A percentile compares a stretch with the other conserved stretches of the same genome.
Evolutionary conservation across 2,113 vertebrate genomes (phyloP).

Genomic region (Silurus meridionalis): DNA sequence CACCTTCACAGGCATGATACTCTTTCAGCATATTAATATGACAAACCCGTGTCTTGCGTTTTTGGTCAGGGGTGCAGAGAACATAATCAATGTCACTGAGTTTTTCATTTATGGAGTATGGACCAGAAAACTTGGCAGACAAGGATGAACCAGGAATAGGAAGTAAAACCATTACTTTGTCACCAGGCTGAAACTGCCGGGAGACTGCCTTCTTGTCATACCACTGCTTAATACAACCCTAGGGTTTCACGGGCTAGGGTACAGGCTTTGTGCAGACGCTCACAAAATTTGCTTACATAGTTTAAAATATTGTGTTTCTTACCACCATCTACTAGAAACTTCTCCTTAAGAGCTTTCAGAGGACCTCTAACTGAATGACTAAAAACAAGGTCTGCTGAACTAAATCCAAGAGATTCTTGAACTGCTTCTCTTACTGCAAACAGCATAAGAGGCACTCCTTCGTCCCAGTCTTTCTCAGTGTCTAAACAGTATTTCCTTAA

Average conservation of each 20-base stretch:
- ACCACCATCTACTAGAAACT: background rate
- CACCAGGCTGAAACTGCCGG: background rate
- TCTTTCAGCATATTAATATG: too few relatives aligned
- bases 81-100: constrained; percentile 10
- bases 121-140: constrained; percentile 5
- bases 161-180: background rate
- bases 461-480: too few relatives aligned
- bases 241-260: background rate
- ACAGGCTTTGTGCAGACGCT: background rate
- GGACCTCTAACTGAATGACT: background rate
- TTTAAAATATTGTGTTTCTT: background rate
- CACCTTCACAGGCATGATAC: too few relatives aligned
- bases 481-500: too few relatives aligned
- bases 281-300: background rate
- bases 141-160: background rate
- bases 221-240: background rate
- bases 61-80: background rate
- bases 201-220: background rate
- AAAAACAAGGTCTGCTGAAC: background rate
- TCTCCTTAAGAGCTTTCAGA: background rate
- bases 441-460: too few relatives aligned
- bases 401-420: background rate
- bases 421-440: background rate
- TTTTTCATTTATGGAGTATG: background rate
- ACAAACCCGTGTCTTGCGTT: too few relatives aligned